phyloP scores from a whole-genome alignment of 1,140 invertebrate genomes.

The Lethocerus indicus region DNA sequence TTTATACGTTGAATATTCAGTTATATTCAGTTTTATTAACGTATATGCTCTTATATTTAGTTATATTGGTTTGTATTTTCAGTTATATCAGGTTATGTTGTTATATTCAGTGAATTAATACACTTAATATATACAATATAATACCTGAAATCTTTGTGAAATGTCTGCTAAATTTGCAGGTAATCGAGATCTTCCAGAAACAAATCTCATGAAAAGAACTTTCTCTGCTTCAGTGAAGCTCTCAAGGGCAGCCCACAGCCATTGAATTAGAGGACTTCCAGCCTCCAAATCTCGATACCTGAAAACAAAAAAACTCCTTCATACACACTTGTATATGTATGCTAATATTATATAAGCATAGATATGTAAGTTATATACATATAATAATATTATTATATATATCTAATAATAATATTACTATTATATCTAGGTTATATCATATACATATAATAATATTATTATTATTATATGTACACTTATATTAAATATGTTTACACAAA shows the following conservation, averaged over 20 bases:
- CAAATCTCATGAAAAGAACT: conserved; percentile 50
- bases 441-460: background rate
- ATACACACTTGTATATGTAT: background rate
- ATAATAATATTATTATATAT: background rate
- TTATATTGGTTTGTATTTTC: too few relatives aligned
- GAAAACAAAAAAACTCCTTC: conserved; percentile 3
- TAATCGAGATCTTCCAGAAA: conserved; percentile 44
- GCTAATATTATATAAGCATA: background rate
- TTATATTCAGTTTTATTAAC: too few relatives aligned
- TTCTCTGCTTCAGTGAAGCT: conserved; percentile 42
- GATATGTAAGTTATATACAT: background rate
- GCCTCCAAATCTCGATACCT: conserved; percentile 48
- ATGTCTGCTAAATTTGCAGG: conserved; percentile 48
- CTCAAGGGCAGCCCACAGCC: conserved; percentile 48
- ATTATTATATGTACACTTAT: background rate
- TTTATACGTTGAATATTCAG: too few relatives aligned
- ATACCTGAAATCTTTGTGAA: conserved; percentile 46
- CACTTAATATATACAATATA: background rate
- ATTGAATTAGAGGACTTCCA: conserved; percentile 36
- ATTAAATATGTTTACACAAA: background rate
- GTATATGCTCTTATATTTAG: too few relatives aligned
- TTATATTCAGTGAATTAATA: too few relatives aligned
- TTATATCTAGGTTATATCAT: background rate
- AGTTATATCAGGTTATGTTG: too few relatives aligned
- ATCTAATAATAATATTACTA: background rate